Percentiles rank a stretch among this genome's conserved stretches.
phyloP scores from a whole-genome alignment of 2,113 vertebrate genomes.

The Gnathonemus echidnorhynchus region DNA sequence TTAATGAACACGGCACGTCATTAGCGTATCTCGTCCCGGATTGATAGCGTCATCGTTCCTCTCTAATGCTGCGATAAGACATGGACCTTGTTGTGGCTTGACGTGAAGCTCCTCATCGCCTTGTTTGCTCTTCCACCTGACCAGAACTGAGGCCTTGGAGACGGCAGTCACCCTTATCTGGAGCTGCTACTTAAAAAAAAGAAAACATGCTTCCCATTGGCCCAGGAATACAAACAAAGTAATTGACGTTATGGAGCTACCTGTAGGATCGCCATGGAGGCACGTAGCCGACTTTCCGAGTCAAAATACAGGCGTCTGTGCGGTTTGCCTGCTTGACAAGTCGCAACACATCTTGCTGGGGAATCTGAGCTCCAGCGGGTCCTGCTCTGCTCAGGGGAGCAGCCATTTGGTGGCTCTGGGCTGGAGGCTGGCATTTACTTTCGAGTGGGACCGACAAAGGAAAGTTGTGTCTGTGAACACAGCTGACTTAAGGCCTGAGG shows the following conservation, averaged over 20 bases:
- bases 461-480: background rate
- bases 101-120: background rate
- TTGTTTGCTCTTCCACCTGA: background rate
- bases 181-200: background rate
- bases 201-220: background rate
- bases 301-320: background rate
- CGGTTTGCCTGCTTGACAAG: background rate
- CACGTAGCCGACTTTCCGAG: background rate
- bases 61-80: background rate
- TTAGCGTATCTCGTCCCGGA: background rate
- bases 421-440: background rate
- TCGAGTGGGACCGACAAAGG: background rate
- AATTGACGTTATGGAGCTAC: background rate
- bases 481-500: background rate
- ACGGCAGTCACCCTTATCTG: background rate
- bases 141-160: background rate
- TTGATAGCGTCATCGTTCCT: background rate
- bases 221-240: constrained; percentile 6
- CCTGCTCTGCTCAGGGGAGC: background rate
- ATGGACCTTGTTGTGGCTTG: background rate
- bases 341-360: background rate
- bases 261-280: background rate
- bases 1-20: background rate
- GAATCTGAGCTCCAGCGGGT: no score
- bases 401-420: background rate